Base-by-base conservation (phyloP, 2,113 vertebrate species). In the Hypomesus transpacificus region DNA sequence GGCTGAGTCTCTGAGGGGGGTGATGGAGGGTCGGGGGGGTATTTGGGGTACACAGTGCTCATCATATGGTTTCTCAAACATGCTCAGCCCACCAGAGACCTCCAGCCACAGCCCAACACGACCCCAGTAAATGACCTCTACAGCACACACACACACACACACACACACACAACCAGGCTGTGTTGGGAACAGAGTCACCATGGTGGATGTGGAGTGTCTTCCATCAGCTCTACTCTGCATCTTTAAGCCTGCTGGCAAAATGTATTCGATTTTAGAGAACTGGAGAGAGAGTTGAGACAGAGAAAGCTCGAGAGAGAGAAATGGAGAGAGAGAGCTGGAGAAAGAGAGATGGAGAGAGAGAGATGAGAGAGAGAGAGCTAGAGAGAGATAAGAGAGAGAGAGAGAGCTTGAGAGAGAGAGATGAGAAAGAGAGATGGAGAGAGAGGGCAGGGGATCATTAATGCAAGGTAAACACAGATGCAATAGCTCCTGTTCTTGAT, bases 391-490 rank as follows among this genome's bases (percentile, higher is more conserved):
- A 26, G 34, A 61, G 17, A 58, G 67, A 57, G 67, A 68, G 51
- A 18, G n/a, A n/a, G n/a, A n/a, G n/a, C n/a, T n/a, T 46, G 39
- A n/a, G 39, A 46, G 39, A 46, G 39, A 46, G 39, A 46, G 39
- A 9, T 46, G 39, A 56, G 39, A 46, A 51, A 68, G 73, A 77
- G 65, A 69, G 76, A 66, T 61, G 68, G 78, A 76, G 80, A 22
- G 59, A 61, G 59, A 21, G n/a, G 17, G 1, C 50, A 67, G 7
- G 17, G 66, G 82, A 68, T 70, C 63, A 51, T 67, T 85, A 86
- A 88, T 86, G 83, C 75, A 88, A 84, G 87, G 81, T 81, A 86
- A 85, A 88, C 85, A 87, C 82, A 87, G 78, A 82, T 76, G 79
- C 66, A 61, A 65, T 46, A 3, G 66, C 77, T 79, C 77, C 82